Evolutionary conservation across 1,140 invertebrate species (phyloP), one percentile per base, ranked within the genome.

Genomic region (Neoseiulus cucumeris): DNA sequence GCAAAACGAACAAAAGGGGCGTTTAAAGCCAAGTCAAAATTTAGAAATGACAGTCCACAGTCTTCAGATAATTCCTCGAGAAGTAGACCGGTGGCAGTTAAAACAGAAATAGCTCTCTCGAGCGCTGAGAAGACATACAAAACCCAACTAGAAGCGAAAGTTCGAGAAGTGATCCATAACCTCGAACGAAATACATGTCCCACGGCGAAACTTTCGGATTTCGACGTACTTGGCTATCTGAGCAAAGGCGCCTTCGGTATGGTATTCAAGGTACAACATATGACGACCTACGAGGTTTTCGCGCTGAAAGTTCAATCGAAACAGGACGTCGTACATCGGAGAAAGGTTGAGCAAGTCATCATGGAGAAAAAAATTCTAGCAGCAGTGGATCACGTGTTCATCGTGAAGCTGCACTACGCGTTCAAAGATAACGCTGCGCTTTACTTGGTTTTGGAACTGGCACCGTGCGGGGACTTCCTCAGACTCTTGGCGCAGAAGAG

Each of bases 401-500:
- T 59, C 14, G 33, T 59, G 33, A 59, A 59, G 51, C 22, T 59
- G 25, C 22, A 25, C 51, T 59, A 29, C 51, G 51, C 51, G 14
- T 59, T 59, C 51, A 59, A 59, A 20, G 51, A 59, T 9, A 59
- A 59, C 51, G 33, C 51, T 2, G 14, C 25, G 25, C 51, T 59
- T 2, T 59, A 20, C 22, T 25, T 59, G 14, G 51, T 59, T 1
- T 25, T 59, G 1, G 51, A 59, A 25, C 22, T 59, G 6, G 51
- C 51, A 6, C 25, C 51, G 14, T 59, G 51, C 22, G 51, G 51
- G 17, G 33, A 59, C 9, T 33, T 59, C 22, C 33, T 29, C 51
- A 25, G 33, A 17, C 51, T 59, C 5, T 9, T 59, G 9, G 33
- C 25, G 17, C 17, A 25, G 22, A 25, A 25, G 12, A 25, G 89